phyloP scores from a whole-genome alignment of 2,113 vertebrate genomes.

The Pedetes capensis region DNA sequence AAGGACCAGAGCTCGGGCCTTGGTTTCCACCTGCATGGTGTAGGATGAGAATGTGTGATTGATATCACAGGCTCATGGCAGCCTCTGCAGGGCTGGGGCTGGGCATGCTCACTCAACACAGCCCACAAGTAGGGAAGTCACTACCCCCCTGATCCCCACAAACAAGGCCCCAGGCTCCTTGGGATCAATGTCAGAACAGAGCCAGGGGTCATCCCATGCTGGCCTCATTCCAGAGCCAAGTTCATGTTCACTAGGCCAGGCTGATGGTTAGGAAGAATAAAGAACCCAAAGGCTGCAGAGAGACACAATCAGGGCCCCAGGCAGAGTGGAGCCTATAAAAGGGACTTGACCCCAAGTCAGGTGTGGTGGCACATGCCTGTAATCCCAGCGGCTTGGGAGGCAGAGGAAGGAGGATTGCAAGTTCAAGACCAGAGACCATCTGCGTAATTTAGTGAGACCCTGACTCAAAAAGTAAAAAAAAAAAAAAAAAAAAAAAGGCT shows the following conservation, averaged over 20 bases:
- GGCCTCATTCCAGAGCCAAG: neutral
- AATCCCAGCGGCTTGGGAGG: too few relatives aligned
- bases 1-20: neutral
- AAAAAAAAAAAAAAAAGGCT: too few relatives aligned
- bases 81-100: neutral
- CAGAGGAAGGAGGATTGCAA: too few relatives aligned
- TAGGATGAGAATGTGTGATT: neutral
- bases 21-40: neutral
- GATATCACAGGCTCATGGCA: neutral
- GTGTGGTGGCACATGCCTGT: too few relatives aligned
- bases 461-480: too few relatives aligned
- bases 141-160: neutral
- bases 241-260: neutral
- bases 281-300: too few relatives aligned
- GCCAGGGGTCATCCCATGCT: neutral
- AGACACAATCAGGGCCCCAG: neutral
- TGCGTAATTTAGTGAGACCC: too few relatives aligned
- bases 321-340: fast-evolving
- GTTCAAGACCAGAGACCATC: too few relatives aligned
- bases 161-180: neutral
- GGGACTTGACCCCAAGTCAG: neutral
- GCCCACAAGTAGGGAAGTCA: neutral
- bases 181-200: neutral
- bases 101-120: neutral
- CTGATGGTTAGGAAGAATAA: neutral